A percentile compares a stretch with the other conserved stretches of the same genome.
phyloP scores from a whole-genome alignment of 2,888 invertebrate genomes.

The Drosophila rellima region DNA sequence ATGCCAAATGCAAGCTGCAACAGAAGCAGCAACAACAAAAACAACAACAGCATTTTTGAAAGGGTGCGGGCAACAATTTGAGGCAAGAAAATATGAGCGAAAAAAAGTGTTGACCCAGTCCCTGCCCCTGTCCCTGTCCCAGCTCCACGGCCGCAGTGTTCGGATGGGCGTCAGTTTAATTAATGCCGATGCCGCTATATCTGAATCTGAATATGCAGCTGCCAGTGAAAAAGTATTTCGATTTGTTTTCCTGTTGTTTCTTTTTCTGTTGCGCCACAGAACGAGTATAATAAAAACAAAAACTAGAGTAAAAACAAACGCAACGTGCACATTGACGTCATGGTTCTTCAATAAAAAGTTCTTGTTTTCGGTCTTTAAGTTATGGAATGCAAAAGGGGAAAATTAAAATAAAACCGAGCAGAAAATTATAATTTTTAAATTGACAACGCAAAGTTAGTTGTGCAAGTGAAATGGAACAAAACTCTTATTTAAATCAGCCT shows the following conservation, averaged over 20 bases:
- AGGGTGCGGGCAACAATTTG: conserved; percentile 33
- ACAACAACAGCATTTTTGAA: conserved; percentile 16
- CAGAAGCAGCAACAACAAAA: background rate
- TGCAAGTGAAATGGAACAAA: conserved; percentile 30
- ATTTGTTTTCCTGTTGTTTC: conserved; percentile 57
- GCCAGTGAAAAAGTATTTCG: conserved; percentile 63
- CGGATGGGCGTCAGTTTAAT: conserved; percentile 59
- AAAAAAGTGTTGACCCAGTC: conserved; percentile 16
- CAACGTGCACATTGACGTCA: conserved; percentile 73
- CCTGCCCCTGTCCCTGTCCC: conserved; percentile 1
- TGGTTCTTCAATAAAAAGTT: conserved; percentile 27
- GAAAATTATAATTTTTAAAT: conserved; percentile 17
- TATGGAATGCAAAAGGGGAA: conserved; percentile 12
- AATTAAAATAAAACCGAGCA: conserved; percentile 1
- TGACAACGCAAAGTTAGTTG: conserved; percentile 9
- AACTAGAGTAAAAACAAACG: conserved; percentile 26
- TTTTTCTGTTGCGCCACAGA: conserved; percentile 59
- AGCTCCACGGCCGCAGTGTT: conserved; percentile 10
- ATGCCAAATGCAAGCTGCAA: conserved; percentile 6
- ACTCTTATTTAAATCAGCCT: conserved; percentile 27
- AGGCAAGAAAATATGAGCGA: conserved; percentile 10
- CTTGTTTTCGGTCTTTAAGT: conserved; percentile 33
- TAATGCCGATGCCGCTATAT: conserved; percentile 58
- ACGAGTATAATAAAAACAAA: conserved; percentile 36
- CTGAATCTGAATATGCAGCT: conserved; percentile 60